Conservation (phyloP, 2,888 invertebrate genomes). For the Agrochola circellaris region DNA sequence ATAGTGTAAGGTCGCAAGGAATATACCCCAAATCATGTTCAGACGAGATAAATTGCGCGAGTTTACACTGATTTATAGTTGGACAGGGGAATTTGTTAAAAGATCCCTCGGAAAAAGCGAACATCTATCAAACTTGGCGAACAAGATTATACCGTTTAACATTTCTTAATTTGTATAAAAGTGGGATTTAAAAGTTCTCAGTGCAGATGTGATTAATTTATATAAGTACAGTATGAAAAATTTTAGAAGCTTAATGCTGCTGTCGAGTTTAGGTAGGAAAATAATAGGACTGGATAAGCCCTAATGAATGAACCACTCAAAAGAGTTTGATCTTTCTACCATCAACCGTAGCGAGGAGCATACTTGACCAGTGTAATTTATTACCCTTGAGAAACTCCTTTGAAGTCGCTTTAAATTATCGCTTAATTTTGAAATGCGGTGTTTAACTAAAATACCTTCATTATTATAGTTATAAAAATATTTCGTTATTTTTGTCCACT, state of each 20-base stretch:
- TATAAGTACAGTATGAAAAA: conserved; percentile 14
- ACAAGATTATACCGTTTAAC: conserved; percentile 69
- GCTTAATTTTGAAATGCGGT: neutral
- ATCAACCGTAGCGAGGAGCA: neutral
- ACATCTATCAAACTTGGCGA: conserved; percentile 76
- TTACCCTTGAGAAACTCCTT: neutral
- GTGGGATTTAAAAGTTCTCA: conserved; percentile 52
- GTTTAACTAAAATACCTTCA: neutral
- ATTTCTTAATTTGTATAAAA: conserved; percentile 59
- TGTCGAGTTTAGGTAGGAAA: conserved; percentile 6
- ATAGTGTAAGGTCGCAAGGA: conserved; percentile 51
- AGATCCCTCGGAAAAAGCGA: conserved; percentile 63
- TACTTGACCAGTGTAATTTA: conserved; percentile 7
- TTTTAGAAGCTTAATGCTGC: neutral
- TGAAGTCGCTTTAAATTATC: neutral
- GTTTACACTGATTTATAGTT: conserved; percentile 79
- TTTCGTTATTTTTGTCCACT: neutral
- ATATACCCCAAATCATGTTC: conserved; percentile 67
- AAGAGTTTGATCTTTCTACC: conserved; percentile 7
- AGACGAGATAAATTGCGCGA: conserved; percentile 77
- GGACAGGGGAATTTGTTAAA: conserved; percentile 69
- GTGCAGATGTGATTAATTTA: conserved; percentile 59
- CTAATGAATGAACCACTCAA: conserved; percentile 4
- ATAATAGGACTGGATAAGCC: neutral
- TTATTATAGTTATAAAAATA: neutral